Base-by-base conservation (phyloP, 2,888 invertebrate species). In the Xylophagus ater region DNA sequence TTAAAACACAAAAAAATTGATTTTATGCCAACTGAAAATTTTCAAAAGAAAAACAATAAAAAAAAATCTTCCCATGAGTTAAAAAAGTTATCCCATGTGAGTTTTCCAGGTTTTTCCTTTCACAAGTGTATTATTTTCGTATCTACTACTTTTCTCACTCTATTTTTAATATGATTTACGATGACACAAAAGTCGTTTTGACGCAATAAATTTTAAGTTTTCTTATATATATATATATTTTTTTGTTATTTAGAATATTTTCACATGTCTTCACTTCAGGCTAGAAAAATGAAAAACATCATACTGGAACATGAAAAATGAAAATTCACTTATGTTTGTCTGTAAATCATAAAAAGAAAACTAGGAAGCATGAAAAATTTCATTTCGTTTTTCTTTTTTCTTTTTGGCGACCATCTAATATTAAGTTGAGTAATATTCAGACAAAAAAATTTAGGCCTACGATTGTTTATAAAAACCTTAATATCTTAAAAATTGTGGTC, bases 151-250 rank as follows among this genome's bases (percentile, higher is more conserved):
- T 37, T 37, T 37, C 31, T 29, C 30, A 31, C 31, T 31, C 23
- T 31, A 37, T 37, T 31, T 23, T 15, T 10, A 28, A 37, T n/a
- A n/a, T n/a, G 37, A 37, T 37, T 31, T 37, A 37, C 25, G 37
- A 30, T 17, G 37, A 31, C 37, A 30, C 28, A 23, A 31, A 30
- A 31, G 37, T 24, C 37, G 17, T 31, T 37, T 20, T 31, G 20
- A 14, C 18, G 31, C 24, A 23, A 37, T 37, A 37, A 37, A 31
- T 31, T 37, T 37, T 31, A 12, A 37, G 20, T 29, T 37, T 37
- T 37, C n/a, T n/a, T n/a, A n/a, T n/a, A n/a, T 31, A 17, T 24
- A 4, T 12, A 17, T 2, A 13, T 15, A 29, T 25, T 36, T 4
- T 29, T 20, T 26, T 28, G 19, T 29, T 14, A 9, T 26, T 20